A percentile compares a stretch with the other conserved stretches of the same genome.
Evolutionary conservation across 2,888 invertebrate species (phyloP).

Genomic region (Saturnia japonica): DNA sequence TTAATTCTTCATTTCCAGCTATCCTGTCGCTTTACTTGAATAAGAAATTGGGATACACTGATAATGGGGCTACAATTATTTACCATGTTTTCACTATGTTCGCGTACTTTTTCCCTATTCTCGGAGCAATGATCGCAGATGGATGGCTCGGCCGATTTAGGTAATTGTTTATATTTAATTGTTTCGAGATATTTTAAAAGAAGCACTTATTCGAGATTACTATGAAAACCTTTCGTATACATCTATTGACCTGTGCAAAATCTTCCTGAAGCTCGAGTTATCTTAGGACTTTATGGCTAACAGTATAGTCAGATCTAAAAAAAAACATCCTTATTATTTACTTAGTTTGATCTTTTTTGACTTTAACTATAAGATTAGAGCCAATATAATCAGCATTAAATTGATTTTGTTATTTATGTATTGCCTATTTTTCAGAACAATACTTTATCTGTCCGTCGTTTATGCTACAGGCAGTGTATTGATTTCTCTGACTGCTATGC

Average conservation of each 20-base stretch:
- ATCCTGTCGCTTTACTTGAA: conserved; percentile 94
- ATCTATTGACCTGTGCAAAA: too few relatives aligned
- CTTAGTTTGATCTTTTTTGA: not conserved
- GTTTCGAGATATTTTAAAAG: not conserved
- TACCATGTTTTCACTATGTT: conserved; percentile 95
- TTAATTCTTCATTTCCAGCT: conserved; percentile 83
- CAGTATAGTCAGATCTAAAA: too few relatives aligned
- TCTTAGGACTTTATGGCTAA: too few relatives aligned
- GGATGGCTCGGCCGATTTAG: conserved; percentile 95
- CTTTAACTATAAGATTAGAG: not conserved
- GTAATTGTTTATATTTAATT: too few relatives aligned
- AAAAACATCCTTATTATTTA: not conserved
- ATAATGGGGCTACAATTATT: conserved; percentile 90
- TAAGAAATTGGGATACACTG: conserved; percentile 87
- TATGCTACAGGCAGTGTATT: conserved; percentile 92
- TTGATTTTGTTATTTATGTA: not conserved
- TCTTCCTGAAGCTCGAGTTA: too few relatives aligned
- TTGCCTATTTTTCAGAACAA: conserved; percentile 85
- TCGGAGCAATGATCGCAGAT: conserved; percentile 97
- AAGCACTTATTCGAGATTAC: not conserved
- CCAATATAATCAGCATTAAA: not conserved
- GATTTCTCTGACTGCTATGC: conserved; percentile 86
- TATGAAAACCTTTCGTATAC: too few relatives aligned
- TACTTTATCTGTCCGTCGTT: conserved; percentile 93
- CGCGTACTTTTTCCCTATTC: conserved; percentile 93